Base-by-base conservation (phyloP, 1,140 invertebrate species). In the Sipha flava region DNA sequence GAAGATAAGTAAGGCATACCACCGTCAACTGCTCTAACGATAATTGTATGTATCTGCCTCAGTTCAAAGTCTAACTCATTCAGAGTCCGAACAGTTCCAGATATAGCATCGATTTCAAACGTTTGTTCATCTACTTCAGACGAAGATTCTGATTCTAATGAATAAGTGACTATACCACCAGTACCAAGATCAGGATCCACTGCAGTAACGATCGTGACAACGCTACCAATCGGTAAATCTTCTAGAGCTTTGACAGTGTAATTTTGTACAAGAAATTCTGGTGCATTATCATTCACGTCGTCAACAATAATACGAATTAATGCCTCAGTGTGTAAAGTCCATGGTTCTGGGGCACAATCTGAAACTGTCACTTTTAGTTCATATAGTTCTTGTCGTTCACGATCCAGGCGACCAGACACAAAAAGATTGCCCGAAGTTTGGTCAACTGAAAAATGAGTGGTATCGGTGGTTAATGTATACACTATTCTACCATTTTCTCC, bases 211-310 rank as follows among this genome's bases (percentile, higher is more conserved):
- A 93, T 90, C 0, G 93, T 94, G 0, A 97, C 90, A 0, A 96
- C 91, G 45, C 93, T 92, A 77, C 95, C 95, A 1, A 91, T 86
- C 0, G 96, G 96, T 43, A 97, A 89, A 85, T 98, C 96, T 86
- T 98, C 96, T 0, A 94, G 89, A 0, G 96, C 90, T 84, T 95
- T 94, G 4, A 95, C 93, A 3, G 88, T 89, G 84, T 95, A 95
- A 49, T 88, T 90, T 18, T 88, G 82, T 4, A 93, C 85, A 23
- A 90, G 89, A 82, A 98, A 98, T 45, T 86, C 88, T 0, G 96
- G 96, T 0, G 92, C 88, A 83, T 96, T 95, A 85, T 98, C 96
- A 84, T 98, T 98, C 29, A 96, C 91, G 84, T 98, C 96, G 82
- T 94, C 91, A 0, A 98, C 90, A 2, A 89, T 88, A 21, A 97